Evolutionary conservation across 2,888 invertebrate genomes (phyloP).

Genomic region (Liodrosophila aerea): DNA sequence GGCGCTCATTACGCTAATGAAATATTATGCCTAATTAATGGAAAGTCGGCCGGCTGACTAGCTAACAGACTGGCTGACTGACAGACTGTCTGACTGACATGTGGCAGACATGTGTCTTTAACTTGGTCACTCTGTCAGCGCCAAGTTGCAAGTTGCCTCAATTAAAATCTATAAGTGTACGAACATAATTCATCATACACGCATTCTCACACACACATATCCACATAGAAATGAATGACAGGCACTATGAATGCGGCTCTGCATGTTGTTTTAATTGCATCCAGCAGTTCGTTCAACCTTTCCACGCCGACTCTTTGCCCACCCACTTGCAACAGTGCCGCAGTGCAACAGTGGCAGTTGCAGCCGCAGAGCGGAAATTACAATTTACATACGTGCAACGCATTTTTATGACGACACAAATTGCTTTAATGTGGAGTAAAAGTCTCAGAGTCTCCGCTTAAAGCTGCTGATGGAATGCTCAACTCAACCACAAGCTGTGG

Average conservation of each 20-base stretch:
- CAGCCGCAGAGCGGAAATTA: constrained; percentile 54
- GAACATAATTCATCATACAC: constrained; percentile 25
- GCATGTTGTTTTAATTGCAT: constrained; percentile 73
- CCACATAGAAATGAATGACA: constrained; percentile 41
- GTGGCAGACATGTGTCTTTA: constrained; percentile 75
- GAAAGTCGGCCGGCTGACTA: constrained; percentile 64
- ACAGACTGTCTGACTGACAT: constrained; percentile 50
- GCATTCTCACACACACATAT: neutral
- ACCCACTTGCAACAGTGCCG: constrained; percentile 20
- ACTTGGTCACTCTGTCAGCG: constrained; percentile 73
- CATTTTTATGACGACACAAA: constrained; percentile 58
- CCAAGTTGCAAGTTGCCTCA: constrained; percentile 60
- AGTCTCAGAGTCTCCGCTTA: neutral
- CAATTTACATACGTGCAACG: constrained; percentile 60
- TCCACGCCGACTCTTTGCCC: constrained; percentile 4
- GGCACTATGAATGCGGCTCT: constrained; percentile 44
- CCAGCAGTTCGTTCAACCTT: constrained; percentile 71
- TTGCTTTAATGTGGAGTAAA: constrained; percentile 40
- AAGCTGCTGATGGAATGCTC: constrained; percentile 27
- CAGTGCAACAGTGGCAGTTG: constrained; percentile 2
- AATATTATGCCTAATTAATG: constrained; percentile 75
- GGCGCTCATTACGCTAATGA: constrained; percentile 72
- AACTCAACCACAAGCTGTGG: constrained; percentile 25
- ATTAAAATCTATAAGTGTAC: constrained; percentile 67
- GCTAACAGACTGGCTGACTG: constrained; percentile 46